phyloP scores from a whole-genome alignment of 2,113 vertebrate species.

The Phalacrocorax carbo region DNA sequence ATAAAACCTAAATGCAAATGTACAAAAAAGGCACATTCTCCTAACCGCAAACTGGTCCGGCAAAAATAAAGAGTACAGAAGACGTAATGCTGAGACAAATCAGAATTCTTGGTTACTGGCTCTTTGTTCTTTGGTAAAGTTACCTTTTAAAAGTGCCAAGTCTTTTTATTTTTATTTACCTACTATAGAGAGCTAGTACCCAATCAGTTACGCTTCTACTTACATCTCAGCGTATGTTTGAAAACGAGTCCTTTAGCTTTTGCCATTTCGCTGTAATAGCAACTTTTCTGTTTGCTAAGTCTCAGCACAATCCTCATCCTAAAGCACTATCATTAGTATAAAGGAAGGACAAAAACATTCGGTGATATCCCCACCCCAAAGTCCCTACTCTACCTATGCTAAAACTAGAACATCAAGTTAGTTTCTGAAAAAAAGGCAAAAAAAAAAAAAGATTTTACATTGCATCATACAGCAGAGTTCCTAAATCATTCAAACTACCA shows the following conservation, averaged over 20 bases:
- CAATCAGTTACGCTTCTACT: slow-evolving; percentile 77
- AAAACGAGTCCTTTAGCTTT: slow-evolving; percentile 79
- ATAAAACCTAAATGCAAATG: slow-evolving; percentile 89
- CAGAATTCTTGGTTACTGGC: slow-evolving; percentile 85
- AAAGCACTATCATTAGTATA: slow-evolving; percentile 85
- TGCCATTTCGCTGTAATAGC: slow-evolving; percentile 81
- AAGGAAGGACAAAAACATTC: slow-evolving; percentile 83
- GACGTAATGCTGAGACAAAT: slow-evolving; percentile 84
- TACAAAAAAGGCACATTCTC: slow-evolving; percentile 99
- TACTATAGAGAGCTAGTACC: slow-evolving; percentile 86
- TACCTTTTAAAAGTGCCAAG: slow-evolving; percentile 94
- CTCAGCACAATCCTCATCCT: slow-evolving; percentile 84
- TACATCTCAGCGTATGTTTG: slow-evolving; percentile 77
- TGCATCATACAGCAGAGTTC: slow-evolving; percentile 87
- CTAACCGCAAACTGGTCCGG: slow-evolving; percentile 90
- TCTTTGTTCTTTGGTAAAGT: slow-evolving; percentile 96
- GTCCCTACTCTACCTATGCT: slow-evolving; percentile 75
- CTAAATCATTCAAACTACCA: slow-evolving; percentile 88
- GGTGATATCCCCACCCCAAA: slow-evolving; percentile 77
- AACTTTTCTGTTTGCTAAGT: slow-evolving; percentile 78
- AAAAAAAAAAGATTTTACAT: slow-evolving; percentile 83
- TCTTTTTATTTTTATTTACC: slow-evolving; percentile 85
- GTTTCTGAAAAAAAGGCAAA: slow-evolving; percentile 79
- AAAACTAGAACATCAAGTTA: slow-evolving; percentile 87
- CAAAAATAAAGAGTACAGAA: slow-evolving; percentile 86